A percentile compares a stretch with the other conserved stretches of the same genome.
Conservation (phyloP, 2,797 vertebrate genomes). For the Xenops minutus region DNA sequence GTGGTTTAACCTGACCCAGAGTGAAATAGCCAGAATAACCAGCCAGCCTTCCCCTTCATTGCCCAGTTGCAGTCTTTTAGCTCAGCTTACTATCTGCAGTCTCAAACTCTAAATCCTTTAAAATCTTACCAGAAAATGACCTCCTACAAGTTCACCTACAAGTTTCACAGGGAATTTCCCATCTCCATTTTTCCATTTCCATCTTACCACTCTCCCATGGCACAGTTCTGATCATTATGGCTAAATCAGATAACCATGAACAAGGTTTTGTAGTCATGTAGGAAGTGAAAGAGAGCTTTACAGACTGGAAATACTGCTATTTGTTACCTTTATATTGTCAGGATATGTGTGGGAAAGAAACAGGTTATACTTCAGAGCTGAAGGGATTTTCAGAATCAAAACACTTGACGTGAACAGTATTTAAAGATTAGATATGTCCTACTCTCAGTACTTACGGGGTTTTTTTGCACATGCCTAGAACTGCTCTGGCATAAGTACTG, state of each 20-base stretch:
- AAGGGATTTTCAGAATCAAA: background rate
- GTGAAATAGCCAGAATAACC: background rate
- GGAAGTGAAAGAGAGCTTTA: background rate
- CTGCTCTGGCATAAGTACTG: background rate
- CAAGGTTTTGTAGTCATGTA: background rate
- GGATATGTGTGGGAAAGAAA: background rate
- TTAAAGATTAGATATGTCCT: background rate
- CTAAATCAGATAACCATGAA: background rate
- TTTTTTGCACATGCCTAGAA: background rate
- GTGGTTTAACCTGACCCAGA: background rate
- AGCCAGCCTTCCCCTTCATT: background rate
- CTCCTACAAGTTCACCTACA: background rate
- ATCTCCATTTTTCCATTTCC: background rate
- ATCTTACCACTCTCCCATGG: background rate
- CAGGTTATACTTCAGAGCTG: background rate
- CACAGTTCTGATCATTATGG: background rate
- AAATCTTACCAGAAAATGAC: background rate
- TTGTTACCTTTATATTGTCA: background rate
- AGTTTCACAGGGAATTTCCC: background rate
- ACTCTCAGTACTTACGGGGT: background rate
- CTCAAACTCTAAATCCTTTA: background rate
- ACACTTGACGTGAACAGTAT: background rate
- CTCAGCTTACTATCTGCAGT: too few relatives aligned
- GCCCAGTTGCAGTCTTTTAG: background rate
- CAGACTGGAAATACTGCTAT: background rate